These are phyloP conservation scores for Bettongia penicillata DNA, from an alignment of 2,113 vertebrate species.

Conservation along the genomic window DNA sequence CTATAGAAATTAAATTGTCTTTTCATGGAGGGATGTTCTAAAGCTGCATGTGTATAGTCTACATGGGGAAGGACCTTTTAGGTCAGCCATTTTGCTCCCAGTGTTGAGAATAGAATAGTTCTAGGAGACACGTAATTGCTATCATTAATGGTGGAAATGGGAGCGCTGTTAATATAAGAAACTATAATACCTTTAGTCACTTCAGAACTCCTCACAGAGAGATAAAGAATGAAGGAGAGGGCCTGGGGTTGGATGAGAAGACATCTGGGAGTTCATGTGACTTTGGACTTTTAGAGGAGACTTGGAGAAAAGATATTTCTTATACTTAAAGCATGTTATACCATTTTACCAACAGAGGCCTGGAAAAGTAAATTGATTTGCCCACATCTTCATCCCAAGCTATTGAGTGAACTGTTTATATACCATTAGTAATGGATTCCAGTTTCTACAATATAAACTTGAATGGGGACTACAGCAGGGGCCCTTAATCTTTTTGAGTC, in stretches of 20 bases:
- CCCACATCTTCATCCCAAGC: background rate
- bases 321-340: constrained; percentile 13
- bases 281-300: constrained; percentile 15
- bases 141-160: constrained; percentile 37
- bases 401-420: constrained; percentile 10
- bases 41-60: background rate
- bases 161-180: background rate
- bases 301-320: constrained; percentile 19
- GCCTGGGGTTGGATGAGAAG: constrained; percentile 43
- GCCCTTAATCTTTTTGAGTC: background rate
- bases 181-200: constrained; percentile 50
- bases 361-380: constrained; percentile 13
- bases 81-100: constrained; percentile 1
- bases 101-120: background rate
- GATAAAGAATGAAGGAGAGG: constrained; percentile 39
- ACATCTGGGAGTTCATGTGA: background rate
- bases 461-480: background rate
- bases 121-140: constrained; percentile 22
- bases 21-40: background rate
- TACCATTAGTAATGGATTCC: background rate
- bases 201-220: constrained; percentile 43
- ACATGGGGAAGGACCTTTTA: background rate
- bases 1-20: background rate
- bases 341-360: constrained; percentile 31
- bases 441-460: background rate